Evolutionary conservation across 2,888 invertebrate genomes (phyloP), one percentile per base, ranked within the genome.

Genomic region (Sinelater perroti): DNA sequence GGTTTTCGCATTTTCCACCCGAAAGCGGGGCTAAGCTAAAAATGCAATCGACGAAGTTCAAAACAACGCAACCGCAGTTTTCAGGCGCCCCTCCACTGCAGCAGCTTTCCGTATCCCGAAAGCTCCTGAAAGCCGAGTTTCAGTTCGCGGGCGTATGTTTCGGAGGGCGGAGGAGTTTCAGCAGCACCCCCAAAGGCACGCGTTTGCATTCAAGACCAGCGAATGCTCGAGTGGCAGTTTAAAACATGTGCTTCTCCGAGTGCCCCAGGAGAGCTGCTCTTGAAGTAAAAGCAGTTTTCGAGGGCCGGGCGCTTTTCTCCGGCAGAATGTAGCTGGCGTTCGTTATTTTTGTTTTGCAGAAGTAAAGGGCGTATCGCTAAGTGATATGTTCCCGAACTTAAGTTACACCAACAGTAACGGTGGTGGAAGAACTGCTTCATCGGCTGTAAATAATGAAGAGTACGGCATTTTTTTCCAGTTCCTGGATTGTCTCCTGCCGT

Each of bases 401-500:
- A 49, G 30, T 33, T 55, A 55, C 26, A 11, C 42, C 11, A 55
- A 49, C 11, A 55, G 49, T 49, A 42, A 49, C 30, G 42, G 38
- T 33, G 47, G 24, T 26, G 47, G 42, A 18, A 40, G 42, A 42
- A 42, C 33, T 21, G 17, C 35, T 24, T 42, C 42, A 13, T 26
- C 55, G 4, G 42, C 42, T 3, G 7, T 24, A 30, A 24, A 30
- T 6, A 33, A 46, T 20, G 40, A 33, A 38, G 53, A 52, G 18
- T 50, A 44, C 44, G 46, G 49, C 42, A 26, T 53, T 21, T 68
- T 46, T n/a, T 36, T 47, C 1, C 46, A 70, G 46, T 67, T 72
- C 57, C 73, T 71, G 67, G 72, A 72, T 47, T 70, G 67, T 54
- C 64, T 75, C 45, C 66, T 69, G 16, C 71, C 69, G 16, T 71